Percentiles rank a stretch among this genome's conserved stretches.
These are phyloP conservation scores for Oryctes rhinoceros DNA, from an alignment of 1,140 invertebrate species.

Conservation along the genomic window DNA sequence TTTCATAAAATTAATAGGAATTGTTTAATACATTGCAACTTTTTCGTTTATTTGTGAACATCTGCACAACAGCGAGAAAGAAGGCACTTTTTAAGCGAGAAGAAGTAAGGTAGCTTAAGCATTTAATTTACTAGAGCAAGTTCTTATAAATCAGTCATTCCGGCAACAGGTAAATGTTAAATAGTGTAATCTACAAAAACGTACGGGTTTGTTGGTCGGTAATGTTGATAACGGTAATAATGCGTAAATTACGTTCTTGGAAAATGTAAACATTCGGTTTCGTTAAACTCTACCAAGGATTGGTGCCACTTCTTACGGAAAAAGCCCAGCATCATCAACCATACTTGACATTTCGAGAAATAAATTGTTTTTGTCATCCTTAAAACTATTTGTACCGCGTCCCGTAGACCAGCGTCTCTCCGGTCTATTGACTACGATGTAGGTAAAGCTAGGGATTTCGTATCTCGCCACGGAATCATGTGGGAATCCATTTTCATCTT, in stretches of 20 bases:
- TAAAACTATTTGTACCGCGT: not conserved
- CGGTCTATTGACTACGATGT: constrained; percentile 26
- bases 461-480: constrained; percentile 17
- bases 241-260: too few relatives aligned
- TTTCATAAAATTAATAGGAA: not conserved
- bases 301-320: not conserved
- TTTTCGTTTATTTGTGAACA: too few relatives aligned
- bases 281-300: not conserved
- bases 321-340: not conserved
- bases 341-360: not conserved
- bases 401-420: not conserved
- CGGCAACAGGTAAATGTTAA: too few relatives aligned
- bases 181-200: too few relatives aligned
- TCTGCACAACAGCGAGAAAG: too few relatives aligned
- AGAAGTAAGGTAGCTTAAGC: too few relatives aligned
- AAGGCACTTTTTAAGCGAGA: too few relatives aligned
- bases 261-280: too few relatives aligned
- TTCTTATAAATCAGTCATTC: too few relatives aligned
- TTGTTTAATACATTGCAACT: not conserved
- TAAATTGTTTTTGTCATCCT: not conserved
- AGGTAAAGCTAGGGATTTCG: constrained; percentile 23
- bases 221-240: too few relatives aligned
- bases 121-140: too few relatives aligned
- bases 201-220: too few relatives aligned
- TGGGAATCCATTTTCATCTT: constrained; percentile 6